These are phyloP conservation scores for Himantopus leucocephalus DNA, from an alignment of 2,113 vertebrate genomes.

Conservation along the genomic window DNA sequence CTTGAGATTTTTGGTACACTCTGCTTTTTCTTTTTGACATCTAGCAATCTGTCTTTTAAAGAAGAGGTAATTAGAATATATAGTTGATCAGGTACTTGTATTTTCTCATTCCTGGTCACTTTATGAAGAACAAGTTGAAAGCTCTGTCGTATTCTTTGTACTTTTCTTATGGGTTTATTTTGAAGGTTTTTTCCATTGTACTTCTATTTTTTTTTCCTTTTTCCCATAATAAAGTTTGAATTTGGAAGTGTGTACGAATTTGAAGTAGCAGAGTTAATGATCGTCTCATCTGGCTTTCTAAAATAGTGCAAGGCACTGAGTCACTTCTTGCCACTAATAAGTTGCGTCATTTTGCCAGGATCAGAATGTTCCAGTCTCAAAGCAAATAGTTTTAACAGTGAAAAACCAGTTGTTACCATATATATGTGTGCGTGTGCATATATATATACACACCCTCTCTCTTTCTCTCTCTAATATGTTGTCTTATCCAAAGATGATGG, in stretches of 20 bases:
- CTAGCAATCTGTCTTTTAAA: neutral
- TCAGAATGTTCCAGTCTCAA: conserved; percentile 59
- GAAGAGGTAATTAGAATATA: neutral
- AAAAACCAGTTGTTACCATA: conserved; percentile 25
- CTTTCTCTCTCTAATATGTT: neutral
- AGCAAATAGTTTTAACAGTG: conserved; percentile 41
- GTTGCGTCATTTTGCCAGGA: conserved; percentile 52
- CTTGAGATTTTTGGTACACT: neutral
- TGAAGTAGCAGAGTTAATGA: conserved; percentile 35
- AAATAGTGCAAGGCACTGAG: conserved; percentile 55
- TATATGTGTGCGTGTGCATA: neutral
- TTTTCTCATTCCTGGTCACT: neutral
- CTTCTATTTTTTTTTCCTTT: neutral
- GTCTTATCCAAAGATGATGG: neutral
- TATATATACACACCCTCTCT: too few species aligned
- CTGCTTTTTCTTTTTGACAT: neutral
- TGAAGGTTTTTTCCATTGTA: conserved; percentile 29
- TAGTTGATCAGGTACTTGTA: neutral
- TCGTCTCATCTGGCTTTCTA: conserved; percentile 31
- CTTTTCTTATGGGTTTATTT: conserved; percentile 25
- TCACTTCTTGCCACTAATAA: conserved; percentile 54
- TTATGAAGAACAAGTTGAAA: neutral
- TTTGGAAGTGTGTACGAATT: neutral
- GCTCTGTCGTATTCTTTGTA: neutral
- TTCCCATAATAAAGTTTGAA: conserved; percentile 43